Base-by-base conservation (phyloP, 2,113 vertebrate genomes). In the Toxotes chatareus region DNA sequence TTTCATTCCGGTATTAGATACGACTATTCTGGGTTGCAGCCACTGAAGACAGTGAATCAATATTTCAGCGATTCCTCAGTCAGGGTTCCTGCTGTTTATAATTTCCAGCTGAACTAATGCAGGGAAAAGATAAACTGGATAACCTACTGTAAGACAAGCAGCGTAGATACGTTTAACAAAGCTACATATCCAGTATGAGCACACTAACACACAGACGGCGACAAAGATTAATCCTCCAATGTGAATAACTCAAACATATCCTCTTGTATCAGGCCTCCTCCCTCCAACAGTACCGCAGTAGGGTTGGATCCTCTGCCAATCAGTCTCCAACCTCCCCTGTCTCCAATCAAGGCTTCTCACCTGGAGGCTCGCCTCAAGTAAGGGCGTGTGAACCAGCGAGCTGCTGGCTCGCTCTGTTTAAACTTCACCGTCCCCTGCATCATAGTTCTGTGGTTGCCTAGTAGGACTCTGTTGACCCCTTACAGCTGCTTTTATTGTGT, bases 301-400 rank as follows among this genome's bases (percentile, higher is more conserved):
- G 96, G 90, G 95, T 97, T 73, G 97, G 97, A 49, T 98, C 97
- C 90, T 97, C 97, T 9, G 96, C 97, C 95, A 98, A 96, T 96
- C 97, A 98, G 95, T 99, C 97, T 94, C 97, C 97, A 94, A 99
- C 97, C 88, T 99, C 97, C 91, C 97, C 97, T 44, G 96, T 97
- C 96, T 99, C 97, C 97, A 98, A 97, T 95, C 97, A 98, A 97
- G 97, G 97, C 94, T 99, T 98, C 96, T 99, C 97, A 91, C 97
- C 97, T 0, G 97, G 97, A 94, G 97, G 96, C 94, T 99, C 97
- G 93, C 97, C 97, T 87, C 97, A 98, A 96, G 97, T 98, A 97
- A 97, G 97, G 96, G 94, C 92, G 93, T 89, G 90, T 91, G 89
- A 93, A 90, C 87, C 86, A 16, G 65, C 1, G 64, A 82, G 84